Base-by-base conservation (phyloP, 2,888 invertebrate species). In the Trisateles emortualis region DNA sequence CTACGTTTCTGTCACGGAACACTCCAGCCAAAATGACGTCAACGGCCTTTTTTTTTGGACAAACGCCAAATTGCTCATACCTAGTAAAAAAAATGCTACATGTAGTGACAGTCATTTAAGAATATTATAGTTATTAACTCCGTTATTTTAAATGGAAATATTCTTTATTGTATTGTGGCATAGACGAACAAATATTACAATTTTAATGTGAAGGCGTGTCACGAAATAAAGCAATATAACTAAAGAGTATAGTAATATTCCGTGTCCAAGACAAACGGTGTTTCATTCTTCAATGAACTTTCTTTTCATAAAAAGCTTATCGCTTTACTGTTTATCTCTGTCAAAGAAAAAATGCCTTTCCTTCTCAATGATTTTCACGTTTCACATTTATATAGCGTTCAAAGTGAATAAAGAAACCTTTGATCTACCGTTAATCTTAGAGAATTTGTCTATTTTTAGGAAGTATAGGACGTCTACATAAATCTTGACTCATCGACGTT, bases 371-470 rank as follows among this genome's bases (percentile, higher is more conserved):
- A 42, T 53, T 60, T 53, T 55, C 49, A 48, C 53, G 58, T 59
- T 53, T 43, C 49, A 66, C 46, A 59, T 67, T 66, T 22, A 59
- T 49, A 30, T 52, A 59, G 53, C 38, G 64, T 67, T 68, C 68
- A 70, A 67, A 67, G 51, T 43, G 42, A 52, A 51, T 42, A 19
- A 47, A 54, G 36, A 11, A 46, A 26, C 59, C 51, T 66, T 70
- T 71, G 68, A 70, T 59, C 50, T 52, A 9, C 26, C 10, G 5
- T 36, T 17, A 10, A 36, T 19, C 17, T 36, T 8, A 6, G 26
- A 26, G 13, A 26, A 26, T 26, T 26, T 33, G 29, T 33, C 5
- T 13, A 16, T 33, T 33, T 32, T 16, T 33, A 32, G 32, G 11
- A 32, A 32, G 11, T 32, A 14, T 33, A 33, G 33, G 9, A 14